Base-by-base conservation (phyloP, 2,888 invertebrate species). In the Thalpophila matura region DNA sequence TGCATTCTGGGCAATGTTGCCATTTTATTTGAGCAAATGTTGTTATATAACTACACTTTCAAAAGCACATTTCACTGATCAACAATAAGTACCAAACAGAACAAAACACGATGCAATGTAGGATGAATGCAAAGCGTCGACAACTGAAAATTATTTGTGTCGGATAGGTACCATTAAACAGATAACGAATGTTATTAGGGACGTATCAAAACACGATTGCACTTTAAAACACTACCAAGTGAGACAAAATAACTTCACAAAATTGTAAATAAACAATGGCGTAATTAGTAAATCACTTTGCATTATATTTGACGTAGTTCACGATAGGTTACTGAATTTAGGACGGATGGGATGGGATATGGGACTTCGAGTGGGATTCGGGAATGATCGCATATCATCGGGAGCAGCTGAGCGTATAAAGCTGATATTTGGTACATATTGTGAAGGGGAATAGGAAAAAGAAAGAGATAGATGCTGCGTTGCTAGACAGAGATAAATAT, bases 1-100 rank as follows among this genome's bases (percentile, higher is more conserved):
- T 91, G 91, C 85, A 89, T 90, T 76, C 94, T 87, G 20, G 94
- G 94, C 83, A 95, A 90, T 73, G 94, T 95, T 83, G 94, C 94
- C 94, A 95, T 95, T 81, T 77, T 83, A 62, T 58, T 55, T 43
- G 58, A 24, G 55, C 33, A 43, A 45, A 61, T 4, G 46, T 61
- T 59, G 68, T 70, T 65, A 58, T 51, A 70, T 62, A 71, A 78
- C 59, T 56, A 76, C 56, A 77, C 59, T 46, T 66, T 63, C 49
- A 72, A 69, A 78, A 67, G 58, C 64, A 77, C 78, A 73, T 64
- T 54, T 53, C 53, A 73, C 69, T 60, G 72, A 68, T 70, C 57
- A 73, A 67, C 46, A 63, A 74, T 57, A 70, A 43, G 24, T 53
- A 71, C 55, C 35, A 26, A 62, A 63, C 53, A 57, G 9, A 67